Base-by-base conservation (phyloP, 2,113 vertebrate genomes). In the Takifugu bimaculatus region DNA sequence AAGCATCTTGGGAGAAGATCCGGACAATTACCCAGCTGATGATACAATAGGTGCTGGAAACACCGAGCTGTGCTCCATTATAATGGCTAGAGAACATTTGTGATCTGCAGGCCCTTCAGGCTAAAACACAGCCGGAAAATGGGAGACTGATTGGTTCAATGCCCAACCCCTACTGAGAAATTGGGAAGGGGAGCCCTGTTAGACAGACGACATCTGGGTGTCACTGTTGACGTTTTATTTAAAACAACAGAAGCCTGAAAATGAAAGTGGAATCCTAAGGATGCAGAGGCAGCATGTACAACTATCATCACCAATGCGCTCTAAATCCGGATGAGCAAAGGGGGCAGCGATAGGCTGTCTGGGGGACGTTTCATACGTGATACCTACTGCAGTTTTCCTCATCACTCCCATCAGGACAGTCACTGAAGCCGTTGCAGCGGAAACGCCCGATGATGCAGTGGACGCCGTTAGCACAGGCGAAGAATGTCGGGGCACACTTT, bases 381-480 rank as follows among this genome's bases (percentile, higher is more conserved):
- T 51, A 97, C 96, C 96, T 86, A 99, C 97, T 98, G 91, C 97
- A 99, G 88, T 98, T 97, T 54, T 98, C 92, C 66, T 99, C 97
- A 6, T 99, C 97, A 0, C 97, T 99, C 73, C 94, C 94, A 0
- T 99, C 97, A 0, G 97, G 97, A 80, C 97, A 99, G 79, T 99
- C 95, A 28, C 92, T 93, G 3, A 98, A 97, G 51, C 96, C 97
- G 0, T 99, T 98, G 60, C 97, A 99, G 5, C 91, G 93, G 91
- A 98, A 98, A 59, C 96, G 95, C 15, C 96, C 96, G 0, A 99
- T 98, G 88, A 99, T 99, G 88, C 97, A 99, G 84, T 98, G 95
- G 81, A 95, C 88, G 0, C 97, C 95, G 0, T 93, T 98, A 26
- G 94, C 92, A 0, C 97, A 99, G 65, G 95, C 92, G 71, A 97